phyloP scores from a whole-genome alignment of 1,140 invertebrate genomes.

The Sycobia sp. region DNA sequence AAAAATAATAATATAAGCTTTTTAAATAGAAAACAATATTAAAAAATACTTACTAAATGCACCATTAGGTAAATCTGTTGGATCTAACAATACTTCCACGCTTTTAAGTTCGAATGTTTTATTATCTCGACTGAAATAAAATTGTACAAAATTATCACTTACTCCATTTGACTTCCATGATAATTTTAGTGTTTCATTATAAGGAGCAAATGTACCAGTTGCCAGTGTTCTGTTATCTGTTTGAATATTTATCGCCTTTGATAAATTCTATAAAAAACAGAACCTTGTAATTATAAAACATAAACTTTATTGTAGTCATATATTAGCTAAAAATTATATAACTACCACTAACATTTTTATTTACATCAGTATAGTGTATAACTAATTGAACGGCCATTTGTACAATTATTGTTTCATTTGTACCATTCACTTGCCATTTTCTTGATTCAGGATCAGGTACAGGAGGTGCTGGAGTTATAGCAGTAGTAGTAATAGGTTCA shows the following conservation, averaged over 20 bases:
- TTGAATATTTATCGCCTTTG: constrained; percentile 27
- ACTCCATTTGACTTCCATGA: constrained; percentile 50
- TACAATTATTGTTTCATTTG: constrained; percentile 60
- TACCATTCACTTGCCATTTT: constrained; percentile 61
- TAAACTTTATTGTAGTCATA: too few relatives aligned
- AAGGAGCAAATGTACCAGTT: constrained; percentile 57
- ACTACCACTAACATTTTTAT: not conserved
- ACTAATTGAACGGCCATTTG: constrained; percentile 69
- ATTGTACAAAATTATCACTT: constrained; percentile 43
- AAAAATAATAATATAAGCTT: constrained; percentile 19
- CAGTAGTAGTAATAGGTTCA: constrained; percentile 44
- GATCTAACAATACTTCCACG: constrained; percentile 39
- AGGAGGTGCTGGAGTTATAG: constrained; percentile 45
- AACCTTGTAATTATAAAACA: constrained; percentile 29
- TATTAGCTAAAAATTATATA: too few relatives aligned
- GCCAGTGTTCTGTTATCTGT: constrained; percentile 40
- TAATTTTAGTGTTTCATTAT: constrained; percentile 58
- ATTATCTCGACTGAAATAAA: constrained; percentile 60
- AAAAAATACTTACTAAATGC: constrained; percentile 37
- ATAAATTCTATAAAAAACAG: constrained; percentile 15
- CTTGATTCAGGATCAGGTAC: constrained; percentile 58
- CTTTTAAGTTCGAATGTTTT: constrained; percentile 48
- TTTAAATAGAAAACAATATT: not conserved
- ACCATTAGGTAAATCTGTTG: constrained; percentile 37
- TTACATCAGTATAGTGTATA: constrained; percentile 40